Evolutionary conservation across 2,888 invertebrate genomes (phyloP).

Genomic region (Meteorus cinctellus): DNA sequence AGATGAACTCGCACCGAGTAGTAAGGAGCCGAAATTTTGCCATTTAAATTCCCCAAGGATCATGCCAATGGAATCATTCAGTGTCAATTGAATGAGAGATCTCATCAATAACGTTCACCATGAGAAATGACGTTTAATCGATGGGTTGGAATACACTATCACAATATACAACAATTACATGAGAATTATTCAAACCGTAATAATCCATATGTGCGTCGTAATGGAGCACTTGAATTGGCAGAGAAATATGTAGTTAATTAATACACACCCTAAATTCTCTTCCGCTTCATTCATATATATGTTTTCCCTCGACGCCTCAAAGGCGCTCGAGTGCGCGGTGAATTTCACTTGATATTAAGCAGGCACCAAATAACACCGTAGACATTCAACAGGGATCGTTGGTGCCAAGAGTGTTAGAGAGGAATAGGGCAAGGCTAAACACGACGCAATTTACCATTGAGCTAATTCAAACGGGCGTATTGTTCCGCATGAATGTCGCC

Average conservation of each 20-base stretch:
- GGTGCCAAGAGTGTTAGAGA: conserved; percentile 7
- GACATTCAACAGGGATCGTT: conserved; percentile 31
- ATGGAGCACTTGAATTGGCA: no score
- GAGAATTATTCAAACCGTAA: no score
- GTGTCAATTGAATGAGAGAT: no score
- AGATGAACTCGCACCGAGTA: no score
- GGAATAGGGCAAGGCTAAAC: background rate
- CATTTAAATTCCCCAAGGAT: no score
- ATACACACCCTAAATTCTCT: background rate
- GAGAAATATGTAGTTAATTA: background rate
- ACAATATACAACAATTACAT: no score
- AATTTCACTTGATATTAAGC: conserved; percentile 23
- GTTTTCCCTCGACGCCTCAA: background rate
- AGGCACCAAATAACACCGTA: conserved; percentile 16
- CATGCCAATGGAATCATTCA: no score
- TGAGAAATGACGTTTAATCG: no score
- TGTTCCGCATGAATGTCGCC: conserved; percentile 26
- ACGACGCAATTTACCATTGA: conserved; percentile 26
- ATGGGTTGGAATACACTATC: no score
- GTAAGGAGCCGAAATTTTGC: no score
- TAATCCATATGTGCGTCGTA: no score
- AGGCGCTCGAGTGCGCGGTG: background rate
- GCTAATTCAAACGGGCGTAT: conserved; percentile 32
- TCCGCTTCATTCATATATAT: background rate
- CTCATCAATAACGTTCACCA: no score